Evolutionary conservation across 2,888 invertebrate species (phyloP), one percentile per base, ranked within the genome.

Genomic region (Cremastobaeus sp.): DNA sequence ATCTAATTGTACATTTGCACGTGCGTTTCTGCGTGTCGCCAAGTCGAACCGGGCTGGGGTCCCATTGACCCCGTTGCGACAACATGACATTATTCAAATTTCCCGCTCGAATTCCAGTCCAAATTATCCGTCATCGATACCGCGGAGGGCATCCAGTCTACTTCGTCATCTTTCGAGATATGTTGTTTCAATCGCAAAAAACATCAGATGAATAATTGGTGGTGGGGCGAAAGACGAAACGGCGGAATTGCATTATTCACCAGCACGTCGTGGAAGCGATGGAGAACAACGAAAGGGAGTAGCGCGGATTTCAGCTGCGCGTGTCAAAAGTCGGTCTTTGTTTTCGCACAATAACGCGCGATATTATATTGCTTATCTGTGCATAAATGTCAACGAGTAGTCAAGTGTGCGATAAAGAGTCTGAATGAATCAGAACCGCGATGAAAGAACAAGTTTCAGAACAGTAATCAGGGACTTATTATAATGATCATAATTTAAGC

Each of bases 1-100:
- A 71, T 71, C 57, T 57, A 71, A 71, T 71, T 71, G 71, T 71
- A n/a, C n/a, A 45, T 52, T 71, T 57, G 57, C 57, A 71, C 71
- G 57, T 59, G 71, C 35, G 55, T 55, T 41, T 70, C 62, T 43
- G 41, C 11, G 39, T 55, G 62, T 70, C 69, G 48, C 62, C 60
- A 11, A 39, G 39, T 32, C 34, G 3, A 12, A 41, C 14, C 60
- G 21, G 28, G 55, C 59, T 69, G 20, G 32, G 37, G 32, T 32
- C 57, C 54, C 43, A 57, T 64, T 70, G 64, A 70, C 62, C 57
- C 57, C 57, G 57, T 70, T 64, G 55, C 3, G 48, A 41, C 47
- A 41, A 17, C 47, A 37, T 39, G 32, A 34, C 28, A 65, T 39
- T 47, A 65, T 65, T 55, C 34, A 30, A 55, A 57, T 41, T 64